Conservation (phyloP, 53 echinoderm and acorn worm genomes). For the Apostichopus leukothele region DNA sequence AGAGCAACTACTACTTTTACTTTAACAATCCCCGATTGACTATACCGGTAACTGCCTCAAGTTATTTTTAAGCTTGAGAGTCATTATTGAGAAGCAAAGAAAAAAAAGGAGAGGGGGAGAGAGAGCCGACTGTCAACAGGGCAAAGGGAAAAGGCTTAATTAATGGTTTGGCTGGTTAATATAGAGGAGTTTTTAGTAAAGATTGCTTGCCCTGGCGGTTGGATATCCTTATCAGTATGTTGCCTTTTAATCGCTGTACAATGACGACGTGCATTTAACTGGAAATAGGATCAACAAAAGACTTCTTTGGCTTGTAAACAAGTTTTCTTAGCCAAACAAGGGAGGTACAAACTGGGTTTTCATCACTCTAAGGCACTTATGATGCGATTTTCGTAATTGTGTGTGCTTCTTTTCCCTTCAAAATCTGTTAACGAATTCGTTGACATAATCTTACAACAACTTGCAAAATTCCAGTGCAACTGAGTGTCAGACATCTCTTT, state of each 20-base stretch:
- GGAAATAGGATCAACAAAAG: conserved; percentile 4
- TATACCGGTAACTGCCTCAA: neutral
- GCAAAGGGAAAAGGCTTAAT: neutral
- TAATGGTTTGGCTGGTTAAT: neutral
- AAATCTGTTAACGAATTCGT: neutral
- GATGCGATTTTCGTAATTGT: neutral
- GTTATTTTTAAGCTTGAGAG: neutral
- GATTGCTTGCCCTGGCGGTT: neutral
- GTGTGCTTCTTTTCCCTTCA: neutral
- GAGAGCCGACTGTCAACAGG: neutral
- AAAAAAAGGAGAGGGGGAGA: no score
- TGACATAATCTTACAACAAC: neutral
- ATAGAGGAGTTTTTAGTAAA: neutral
- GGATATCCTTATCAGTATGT: conserved; percentile 25
- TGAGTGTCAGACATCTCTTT: neutral
- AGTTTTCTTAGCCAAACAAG: neutral
- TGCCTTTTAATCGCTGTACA: conserved; percentile 14
- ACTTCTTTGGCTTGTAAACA: neutral
- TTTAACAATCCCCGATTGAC: neutral
- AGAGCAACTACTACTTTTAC: conserved; percentile 8
- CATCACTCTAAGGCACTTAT: neutral
- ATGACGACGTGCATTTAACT: neutral
- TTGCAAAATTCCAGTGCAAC: neutral
- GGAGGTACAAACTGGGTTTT: neutral
- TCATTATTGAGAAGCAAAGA: no score